Evolutionary conservation across 2,888 invertebrate genomes (phyloP).

Genomic region (Drosophila subquinaria): DNA sequence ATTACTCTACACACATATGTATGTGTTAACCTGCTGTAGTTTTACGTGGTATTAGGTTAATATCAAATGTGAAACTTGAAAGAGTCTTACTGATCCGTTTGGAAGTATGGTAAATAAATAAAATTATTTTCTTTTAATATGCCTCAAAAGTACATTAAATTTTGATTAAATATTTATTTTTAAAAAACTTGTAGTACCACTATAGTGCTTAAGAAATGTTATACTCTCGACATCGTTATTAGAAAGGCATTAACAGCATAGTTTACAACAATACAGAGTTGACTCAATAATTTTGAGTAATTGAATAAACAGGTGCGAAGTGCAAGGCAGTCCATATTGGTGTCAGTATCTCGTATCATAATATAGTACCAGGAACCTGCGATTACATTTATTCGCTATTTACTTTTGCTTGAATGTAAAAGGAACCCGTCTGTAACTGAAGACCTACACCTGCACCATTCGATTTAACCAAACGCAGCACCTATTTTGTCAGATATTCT

Average conservation of each 20-base stretch:
- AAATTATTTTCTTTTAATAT: no score
- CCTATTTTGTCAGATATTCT: conserved; percentile 41
- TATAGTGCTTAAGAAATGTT: no score
- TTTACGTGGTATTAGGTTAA: background rate
- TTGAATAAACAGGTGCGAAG: conserved; percentile 6
- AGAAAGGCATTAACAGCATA: conserved; percentile 1
- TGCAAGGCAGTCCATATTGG: conserved; percentile 11
- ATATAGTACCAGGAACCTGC: conserved; percentile 40
- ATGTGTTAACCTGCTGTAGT: background rate
- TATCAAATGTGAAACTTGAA: background rate
- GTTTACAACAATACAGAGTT: background rate
- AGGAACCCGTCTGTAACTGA: conserved; percentile 40
- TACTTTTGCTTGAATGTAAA: conserved; percentile 59
- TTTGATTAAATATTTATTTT: no score
- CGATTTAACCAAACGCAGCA: conserved; percentile 49
- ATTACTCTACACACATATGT: conserved; percentile 1
- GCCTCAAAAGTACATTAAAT: no score
- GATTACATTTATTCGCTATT: conserved; percentile 39
- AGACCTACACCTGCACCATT: conserved; percentile 30
- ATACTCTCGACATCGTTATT: conserved; percentile 4
- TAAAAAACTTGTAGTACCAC: background rate
- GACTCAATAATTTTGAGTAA: background rate
- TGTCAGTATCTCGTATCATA: conserved; percentile 38
- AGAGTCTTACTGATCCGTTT: no score
- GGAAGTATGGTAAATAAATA: no score